These are phyloP conservation scores for Varroa destructor DNA, from an alignment of 1,140 invertebrate species.

Conservation along the genomic window DNA sequence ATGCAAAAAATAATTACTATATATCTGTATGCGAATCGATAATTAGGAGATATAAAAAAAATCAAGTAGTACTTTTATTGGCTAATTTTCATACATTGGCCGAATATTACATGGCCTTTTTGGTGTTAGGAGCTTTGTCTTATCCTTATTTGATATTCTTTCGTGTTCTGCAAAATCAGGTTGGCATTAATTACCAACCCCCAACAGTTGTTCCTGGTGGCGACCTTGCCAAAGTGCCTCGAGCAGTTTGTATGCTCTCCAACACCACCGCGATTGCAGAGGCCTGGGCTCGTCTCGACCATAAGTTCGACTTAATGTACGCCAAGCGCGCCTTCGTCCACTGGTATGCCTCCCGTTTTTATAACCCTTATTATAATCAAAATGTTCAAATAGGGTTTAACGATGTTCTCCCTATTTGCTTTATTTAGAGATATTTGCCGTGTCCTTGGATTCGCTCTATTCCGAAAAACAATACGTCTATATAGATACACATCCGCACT, in stretches of 20 bases:
- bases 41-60: no score
- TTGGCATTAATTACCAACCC: conserved; percentile 63
- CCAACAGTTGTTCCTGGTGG: conserved; percentile 50
- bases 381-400: background rate
- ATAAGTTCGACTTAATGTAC: conserved; percentile 71
- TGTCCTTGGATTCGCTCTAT: no score
- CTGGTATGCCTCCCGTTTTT: conserved; percentile 38
- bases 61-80: no score
- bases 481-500: no score
- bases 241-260: conserved; percentile 61
- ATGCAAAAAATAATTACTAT: no score
- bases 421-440: background rate
- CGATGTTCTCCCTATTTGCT: background rate
- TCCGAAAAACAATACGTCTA: no score
- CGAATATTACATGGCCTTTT: no score
- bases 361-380: background rate
- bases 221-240: conserved; percentile 46
- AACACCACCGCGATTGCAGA: conserved; percentile 69
- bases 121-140: no score
- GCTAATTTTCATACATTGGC: no score
- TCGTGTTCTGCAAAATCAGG: conserved; percentile 37
- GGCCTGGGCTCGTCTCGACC: conserved; percentile 60
- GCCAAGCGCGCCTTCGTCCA: conserved; percentile 64
- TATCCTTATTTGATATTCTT: no score
- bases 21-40: no score